Evolutionary conservation across 2,888 invertebrate species (phyloP).

Genomic region (Lysandra coridon): DNA sequence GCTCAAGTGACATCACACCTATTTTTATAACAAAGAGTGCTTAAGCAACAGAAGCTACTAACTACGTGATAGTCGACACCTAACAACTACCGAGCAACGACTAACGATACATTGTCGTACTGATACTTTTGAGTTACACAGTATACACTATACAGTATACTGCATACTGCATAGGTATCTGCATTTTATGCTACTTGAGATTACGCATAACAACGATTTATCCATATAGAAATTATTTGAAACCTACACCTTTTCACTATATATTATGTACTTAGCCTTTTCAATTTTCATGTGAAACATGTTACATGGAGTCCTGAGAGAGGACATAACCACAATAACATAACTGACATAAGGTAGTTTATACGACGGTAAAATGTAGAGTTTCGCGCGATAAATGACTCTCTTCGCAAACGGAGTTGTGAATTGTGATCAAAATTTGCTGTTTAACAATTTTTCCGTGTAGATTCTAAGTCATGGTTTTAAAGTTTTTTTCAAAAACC

Average conservation of each 20-base stretch:
- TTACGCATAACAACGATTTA: neutral
- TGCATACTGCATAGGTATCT: neutral
- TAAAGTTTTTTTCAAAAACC: neutral
- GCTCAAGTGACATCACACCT: constrained; percentile 51
- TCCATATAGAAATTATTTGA: neutral
- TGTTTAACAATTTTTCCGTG: neutral
- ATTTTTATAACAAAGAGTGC: constrained; percentile 34
- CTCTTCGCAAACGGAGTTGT: too few species aligned
- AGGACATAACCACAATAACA: too few species aligned
- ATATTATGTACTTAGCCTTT: too few species aligned
- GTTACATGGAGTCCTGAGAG: too few species aligned
- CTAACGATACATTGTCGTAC: neutral
- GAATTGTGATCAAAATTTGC: too few species aligned
- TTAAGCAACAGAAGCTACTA: constrained; percentile 23
- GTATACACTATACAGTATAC: neutral
- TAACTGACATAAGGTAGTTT: too few species aligned
- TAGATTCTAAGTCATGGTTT: neutral
- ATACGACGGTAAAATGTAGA: too few species aligned
- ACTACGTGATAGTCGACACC: constrained; percentile 14
- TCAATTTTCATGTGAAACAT: too few species aligned
- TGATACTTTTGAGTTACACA: neutral
- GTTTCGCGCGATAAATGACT: too few species aligned
- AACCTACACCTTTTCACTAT: too few species aligned
- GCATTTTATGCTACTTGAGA: neutral
- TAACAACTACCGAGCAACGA: neutral